These are phyloP conservation scores for Lycopodina hypogea DNA, from an alignment of 37 sponge, comb jelly and placozoan species.

Conservation along the genomic window DNA sequence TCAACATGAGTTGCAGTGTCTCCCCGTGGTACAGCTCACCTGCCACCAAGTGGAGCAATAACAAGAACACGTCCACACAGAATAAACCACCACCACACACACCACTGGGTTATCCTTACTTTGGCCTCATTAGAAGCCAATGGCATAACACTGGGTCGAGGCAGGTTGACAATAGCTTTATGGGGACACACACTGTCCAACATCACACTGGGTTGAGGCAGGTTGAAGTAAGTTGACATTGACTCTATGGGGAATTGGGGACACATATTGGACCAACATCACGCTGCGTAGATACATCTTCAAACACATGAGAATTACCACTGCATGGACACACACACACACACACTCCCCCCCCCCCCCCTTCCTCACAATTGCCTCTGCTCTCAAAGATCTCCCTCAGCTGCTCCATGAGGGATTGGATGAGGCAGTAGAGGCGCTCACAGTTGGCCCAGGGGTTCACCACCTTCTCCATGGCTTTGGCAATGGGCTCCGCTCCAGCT, in stretches of 20 bases:
- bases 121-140: too few relatives aligned
- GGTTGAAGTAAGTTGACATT: too few relatives aligned
- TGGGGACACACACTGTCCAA: too few relatives aligned
- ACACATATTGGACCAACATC: too few relatives aligned
- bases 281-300: constrained; percentile 23
- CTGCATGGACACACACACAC: constrained; percentile 21
- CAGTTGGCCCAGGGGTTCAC: constrained; percentile 66
- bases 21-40: constrained; percentile 48
- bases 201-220: too few relatives aligned
- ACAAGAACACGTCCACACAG: background rate
- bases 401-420: constrained; percentile 23
- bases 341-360: background rate
- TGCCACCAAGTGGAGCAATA: background rate
- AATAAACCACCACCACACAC: too few relatives aligned
- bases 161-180: too few relatives aligned
- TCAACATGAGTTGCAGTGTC: constrained; percentile 70
- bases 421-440: constrained; percentile 36
- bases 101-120: too few relatives aligned
- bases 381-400: constrained; percentile 19
- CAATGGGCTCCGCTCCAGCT: constrained; percentile 48
- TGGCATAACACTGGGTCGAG: too few relatives aligned
- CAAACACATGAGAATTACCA: constrained; percentile 62
- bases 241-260: too few relatives aligned
- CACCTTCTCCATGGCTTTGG: constrained; percentile 59
- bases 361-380: background rate